Percentiles rank a stretch among this genome's conserved stretches.
These are phyloP conservation scores for Stratiomys singularior DNA, from an alignment of 2,888 invertebrate genomes.

Conservation along the genomic window DNA sequence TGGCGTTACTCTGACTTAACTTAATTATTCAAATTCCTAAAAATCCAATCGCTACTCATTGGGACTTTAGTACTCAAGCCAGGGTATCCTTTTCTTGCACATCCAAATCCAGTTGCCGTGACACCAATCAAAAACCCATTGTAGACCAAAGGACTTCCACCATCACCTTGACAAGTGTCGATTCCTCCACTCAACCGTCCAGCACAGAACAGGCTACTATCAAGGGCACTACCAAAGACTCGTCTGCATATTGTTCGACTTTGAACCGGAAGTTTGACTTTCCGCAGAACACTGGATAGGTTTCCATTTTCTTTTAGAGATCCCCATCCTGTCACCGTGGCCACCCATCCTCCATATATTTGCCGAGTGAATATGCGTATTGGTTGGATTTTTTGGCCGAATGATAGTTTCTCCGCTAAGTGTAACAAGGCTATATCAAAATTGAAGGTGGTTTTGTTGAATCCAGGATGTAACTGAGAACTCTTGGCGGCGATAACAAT, in stretches of 20 bases:
- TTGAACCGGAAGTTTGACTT: neutral
- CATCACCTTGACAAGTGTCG: constrained; percentile 36
- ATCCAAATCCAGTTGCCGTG: constrained; percentile 22
- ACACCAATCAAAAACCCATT: constrained; percentile 14
- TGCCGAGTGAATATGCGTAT: constrained; percentile 54
- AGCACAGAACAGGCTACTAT: constrained; percentile 7
- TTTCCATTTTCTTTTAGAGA: neutral
- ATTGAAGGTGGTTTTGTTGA: no score
- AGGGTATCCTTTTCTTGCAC: constrained; percentile 8
- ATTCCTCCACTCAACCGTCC: neutral
- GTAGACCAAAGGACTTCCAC: constrained; percentile 17
- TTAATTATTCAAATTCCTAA: neutral
- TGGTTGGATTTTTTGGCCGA: constrained; percentile 56
- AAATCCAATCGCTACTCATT: constrained; percentile 12
- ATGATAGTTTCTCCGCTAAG: constrained; percentile 63
- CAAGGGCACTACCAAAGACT: neutral
- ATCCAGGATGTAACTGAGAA: constrained; percentile 20
- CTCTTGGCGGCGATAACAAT: neutral
- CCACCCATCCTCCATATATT: neutral
- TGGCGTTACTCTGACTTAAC: no score
- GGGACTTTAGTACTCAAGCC: constrained; percentile 19
- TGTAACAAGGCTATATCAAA: constrained; percentile 61
- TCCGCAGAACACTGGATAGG: neutral
- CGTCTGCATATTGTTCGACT: neutral
- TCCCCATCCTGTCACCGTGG: constrained; percentile 25